Evolutionary conservation across 1,140 invertebrate species (phyloP), one percentile per base, ranked within the genome.

Genomic region (Paramacrobiotus metropolitanus): DNA sequence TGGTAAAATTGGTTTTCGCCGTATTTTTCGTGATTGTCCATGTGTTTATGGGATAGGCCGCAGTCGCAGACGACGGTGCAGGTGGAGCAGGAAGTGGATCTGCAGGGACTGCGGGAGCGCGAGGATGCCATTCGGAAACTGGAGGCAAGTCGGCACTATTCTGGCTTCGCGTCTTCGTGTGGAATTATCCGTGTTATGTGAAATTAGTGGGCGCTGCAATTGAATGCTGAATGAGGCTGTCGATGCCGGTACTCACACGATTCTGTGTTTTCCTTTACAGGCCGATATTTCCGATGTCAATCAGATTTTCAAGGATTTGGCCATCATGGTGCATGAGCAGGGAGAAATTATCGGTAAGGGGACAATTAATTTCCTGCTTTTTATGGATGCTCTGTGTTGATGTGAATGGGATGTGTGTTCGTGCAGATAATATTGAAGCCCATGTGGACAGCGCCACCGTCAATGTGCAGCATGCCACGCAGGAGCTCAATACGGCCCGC

Each of bases 231-330:
- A n/a, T n/a, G n/a, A n/a, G n/a, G n/a, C n/a, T n/a, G n/a, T n/a
- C n/a, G n/a, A n/a, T n/a, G n/a, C n/a, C n/a, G n/a, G n/a, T n/a
- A n/a, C n/a, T n/a, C n/a, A n/a, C n/a, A n/a, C 15, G 2, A 48
- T 64, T 59, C 31, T 60, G 68, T 69, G 67, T 71, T 62, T 76
- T 78, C 67, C 66, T 62, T 59, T 66, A n/a, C 75, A 93, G 86
- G 82, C 77, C 67, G 88, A 96, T 73, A 96, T 97, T 66, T 80
- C 81, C 66, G 88, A 91, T 70, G 90, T 97, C 20, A 97, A 97
- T 76, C 83, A 94, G 75, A 97, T 98, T 68, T 98, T 97, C 74
- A 95, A 92, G 77, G 92, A 97, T 70, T 77, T 99, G 59, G 93
- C 91, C 2, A 81, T 86, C 59, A 77, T 98, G 72, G 91, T 98